Conservation (phyloP, 2,888 invertebrate genomes). For the Nowickia ferox region DNA sequence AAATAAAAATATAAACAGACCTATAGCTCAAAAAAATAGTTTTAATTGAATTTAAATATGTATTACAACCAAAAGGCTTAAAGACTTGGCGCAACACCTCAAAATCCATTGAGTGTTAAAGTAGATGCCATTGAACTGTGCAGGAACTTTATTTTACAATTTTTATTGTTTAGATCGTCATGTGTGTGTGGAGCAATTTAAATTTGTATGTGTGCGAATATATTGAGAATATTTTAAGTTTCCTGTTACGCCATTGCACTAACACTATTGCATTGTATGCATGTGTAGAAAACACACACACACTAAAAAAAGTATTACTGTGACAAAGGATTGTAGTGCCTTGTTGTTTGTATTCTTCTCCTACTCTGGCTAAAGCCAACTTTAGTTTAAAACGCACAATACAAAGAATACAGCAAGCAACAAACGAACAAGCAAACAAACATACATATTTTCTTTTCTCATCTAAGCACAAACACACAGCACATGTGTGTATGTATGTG, state of each 20-base stretch:
- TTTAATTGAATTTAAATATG: background rate
- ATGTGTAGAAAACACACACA: background rate
- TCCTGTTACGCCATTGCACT: conserved; percentile 64
- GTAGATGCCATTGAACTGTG: conserved; percentile 66
- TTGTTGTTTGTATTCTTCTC: conserved; percentile 16
- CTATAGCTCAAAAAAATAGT: no score
- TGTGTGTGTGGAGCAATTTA: background rate
- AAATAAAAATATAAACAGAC: no score
- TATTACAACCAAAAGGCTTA: background rate
- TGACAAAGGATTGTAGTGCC: conserved; percentile 49
- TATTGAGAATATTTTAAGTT: conserved; percentile 47
- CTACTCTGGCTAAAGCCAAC: background rate
- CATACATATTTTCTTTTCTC: conserved; percentile 2
- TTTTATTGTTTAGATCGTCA: background rate
- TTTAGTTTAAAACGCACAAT: conserved; percentile 55
- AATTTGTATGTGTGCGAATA: background rate
- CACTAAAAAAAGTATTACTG: conserved; percentile 24
- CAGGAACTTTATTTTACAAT: conserved; percentile 63
- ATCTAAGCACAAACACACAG: background rate
- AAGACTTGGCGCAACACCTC: conserved; percentile 26
- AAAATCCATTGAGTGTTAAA: conserved; percentile 38
- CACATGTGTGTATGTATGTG: background rate
- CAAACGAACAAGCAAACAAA: background rate
- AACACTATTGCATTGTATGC: background rate
- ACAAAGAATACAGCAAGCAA: background rate